These are phyloP conservation scores for Pomphorhynchus laevis DNA, from an alignment of 1,140 invertebrate species.

Conservation along the genomic window DNA sequence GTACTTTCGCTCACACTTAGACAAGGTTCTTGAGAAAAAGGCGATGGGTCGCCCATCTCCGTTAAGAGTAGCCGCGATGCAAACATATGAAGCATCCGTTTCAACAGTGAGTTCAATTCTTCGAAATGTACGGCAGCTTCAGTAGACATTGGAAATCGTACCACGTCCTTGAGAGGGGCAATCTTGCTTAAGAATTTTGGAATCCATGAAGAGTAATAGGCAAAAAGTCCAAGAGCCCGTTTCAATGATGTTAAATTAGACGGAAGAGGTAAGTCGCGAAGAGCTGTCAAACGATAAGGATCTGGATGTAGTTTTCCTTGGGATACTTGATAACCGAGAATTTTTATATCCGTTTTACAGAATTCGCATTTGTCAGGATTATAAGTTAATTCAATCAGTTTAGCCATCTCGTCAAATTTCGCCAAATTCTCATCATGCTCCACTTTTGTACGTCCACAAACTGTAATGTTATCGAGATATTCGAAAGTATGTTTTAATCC, in stretches of 20 bases:
- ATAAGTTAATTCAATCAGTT: constrained; percentile 9
- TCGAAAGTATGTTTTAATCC: constrained; percentile 12
- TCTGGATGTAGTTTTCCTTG: constrained; percentile 9
- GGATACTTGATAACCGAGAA: constrained; percentile 8
- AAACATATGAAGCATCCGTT: neutral
- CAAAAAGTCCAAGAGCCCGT: constrained; percentile 16
- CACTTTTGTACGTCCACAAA: constrained; percentile 16
- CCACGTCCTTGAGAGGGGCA: too few relatives aligned
- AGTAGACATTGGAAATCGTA: too few relatives aligned
- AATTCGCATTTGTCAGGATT: constrained; percentile 11
- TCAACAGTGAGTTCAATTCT: neutral
- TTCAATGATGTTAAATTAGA: constrained; percentile 15
- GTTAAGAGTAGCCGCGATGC: too few relatives aligned
- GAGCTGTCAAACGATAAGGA: constrained; percentile 16
- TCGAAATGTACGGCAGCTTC: too few relatives aligned
- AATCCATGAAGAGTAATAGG: too few relatives aligned
- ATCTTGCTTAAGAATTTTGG: too few relatives aligned
- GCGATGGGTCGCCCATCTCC: too few relatives aligned
- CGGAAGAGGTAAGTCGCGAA: constrained; percentile 17
- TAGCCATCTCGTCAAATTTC: constrained; percentile 16
- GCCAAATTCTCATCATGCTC: constrained; percentile 17
- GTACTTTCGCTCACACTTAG: too few relatives aligned
- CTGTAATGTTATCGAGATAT: constrained; percentile 23
- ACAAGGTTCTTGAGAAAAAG: too few relatives aligned
- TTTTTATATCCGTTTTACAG: constrained; percentile 3